Evolutionary conservation across 2,113 vertebrate genomes (phyloP).

Genomic region (Cyrtonyx montezumae): DNA sequence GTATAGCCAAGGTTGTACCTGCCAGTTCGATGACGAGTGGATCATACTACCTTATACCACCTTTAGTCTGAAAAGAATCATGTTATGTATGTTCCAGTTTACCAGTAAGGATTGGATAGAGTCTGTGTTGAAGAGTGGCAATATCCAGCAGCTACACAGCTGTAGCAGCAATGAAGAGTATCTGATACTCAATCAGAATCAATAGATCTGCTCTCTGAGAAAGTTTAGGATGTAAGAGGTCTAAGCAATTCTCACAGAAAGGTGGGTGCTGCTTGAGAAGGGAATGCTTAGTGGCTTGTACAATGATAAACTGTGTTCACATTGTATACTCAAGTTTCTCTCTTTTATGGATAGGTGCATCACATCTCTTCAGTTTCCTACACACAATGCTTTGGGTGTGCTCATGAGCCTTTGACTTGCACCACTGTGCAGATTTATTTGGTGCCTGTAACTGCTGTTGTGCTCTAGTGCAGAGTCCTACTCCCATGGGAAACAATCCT

Average conservation of each 20-base stretch:
- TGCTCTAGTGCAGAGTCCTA: not conserved
- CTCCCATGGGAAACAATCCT: not conserved
- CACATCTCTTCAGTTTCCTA: fast-evolving
- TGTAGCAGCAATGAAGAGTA: not conserved
- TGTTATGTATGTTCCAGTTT: conserved; percentile 34
- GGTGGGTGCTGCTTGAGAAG: not conserved
- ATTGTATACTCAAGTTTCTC: not conserved
- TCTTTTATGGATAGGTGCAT: not conserved
- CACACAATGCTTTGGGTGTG: fast-evolving
- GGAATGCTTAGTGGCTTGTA: not conserved
- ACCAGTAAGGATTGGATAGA: conserved; percentile 22
- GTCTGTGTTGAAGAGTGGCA: conserved; percentile 16
- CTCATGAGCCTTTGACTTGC: not conserved
- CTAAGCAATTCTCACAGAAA: not conserved
- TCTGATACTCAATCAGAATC: not conserved
- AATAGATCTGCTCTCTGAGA: not conserved
- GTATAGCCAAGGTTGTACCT: not conserved
- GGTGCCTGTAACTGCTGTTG: not conserved
- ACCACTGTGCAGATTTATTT: not conserved
- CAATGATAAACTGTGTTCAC: not conserved
- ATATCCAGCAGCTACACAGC: not conserved
- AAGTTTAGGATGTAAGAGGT: not conserved
- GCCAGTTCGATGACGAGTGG: conserved; percentile 30
- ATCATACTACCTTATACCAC: conserved; percentile 22
- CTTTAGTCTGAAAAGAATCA: conserved; percentile 36